Evolutionary conservation across 2,888 invertebrate genomes (phyloP).

Genomic region (Aleiodes alternator): DNA sequence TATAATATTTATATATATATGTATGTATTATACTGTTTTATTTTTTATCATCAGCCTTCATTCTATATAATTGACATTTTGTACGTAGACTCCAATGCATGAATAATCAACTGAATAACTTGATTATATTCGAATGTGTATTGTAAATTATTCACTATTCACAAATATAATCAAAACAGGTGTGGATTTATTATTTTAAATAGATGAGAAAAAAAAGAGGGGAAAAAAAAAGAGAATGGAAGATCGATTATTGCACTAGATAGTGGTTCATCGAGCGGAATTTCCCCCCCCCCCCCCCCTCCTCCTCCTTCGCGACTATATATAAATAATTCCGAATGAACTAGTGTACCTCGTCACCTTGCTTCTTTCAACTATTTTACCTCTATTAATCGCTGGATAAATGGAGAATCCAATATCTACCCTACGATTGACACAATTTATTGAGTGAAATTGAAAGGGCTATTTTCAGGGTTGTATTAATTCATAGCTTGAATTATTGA

Average conservation of each 20-base stretch:
- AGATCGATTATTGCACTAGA: constrained; percentile 14
- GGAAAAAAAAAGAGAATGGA: background rate
- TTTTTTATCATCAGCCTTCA: background rate
- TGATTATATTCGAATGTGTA: no score
- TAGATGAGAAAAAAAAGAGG: background rate
- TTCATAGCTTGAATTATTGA: background rate
- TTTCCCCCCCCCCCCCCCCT: background rate
- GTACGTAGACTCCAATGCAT: no score
- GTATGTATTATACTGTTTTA: background rate
- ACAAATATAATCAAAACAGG: constrained; percentile 7
- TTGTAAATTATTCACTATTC: background rate
- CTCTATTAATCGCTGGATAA: background rate
- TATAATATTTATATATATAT: background rate
- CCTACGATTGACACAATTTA: constrained; percentile 4
- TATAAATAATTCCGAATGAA: constrained; percentile 27
- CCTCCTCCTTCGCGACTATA: background rate
- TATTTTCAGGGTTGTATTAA: background rate
- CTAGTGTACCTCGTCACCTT: constrained; percentile 3
- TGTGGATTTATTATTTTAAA: background rate
- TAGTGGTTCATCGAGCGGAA: constrained; percentile 23
- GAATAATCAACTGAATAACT: no score
- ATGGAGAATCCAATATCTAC: background rate
- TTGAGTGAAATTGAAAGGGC: background rate
- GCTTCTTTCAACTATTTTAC: constrained; percentile 8
- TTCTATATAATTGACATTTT: no score